Base-by-base conservation (phyloP, 2,113 vertebrate species). In the Microcebus jonahi region DNA sequence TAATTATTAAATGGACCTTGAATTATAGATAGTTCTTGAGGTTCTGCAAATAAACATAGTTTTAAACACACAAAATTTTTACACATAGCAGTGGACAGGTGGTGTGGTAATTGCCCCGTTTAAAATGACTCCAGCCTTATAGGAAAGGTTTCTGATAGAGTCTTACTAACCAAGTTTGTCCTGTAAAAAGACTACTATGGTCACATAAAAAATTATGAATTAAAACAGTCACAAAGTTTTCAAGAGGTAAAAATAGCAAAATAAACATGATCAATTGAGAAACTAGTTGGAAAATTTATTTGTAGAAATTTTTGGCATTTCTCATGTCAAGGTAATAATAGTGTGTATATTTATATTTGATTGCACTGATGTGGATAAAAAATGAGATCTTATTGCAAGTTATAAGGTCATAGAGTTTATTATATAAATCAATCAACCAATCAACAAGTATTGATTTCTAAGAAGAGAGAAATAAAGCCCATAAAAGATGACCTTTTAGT, bases 401-500 rank as follows among this genome's bases (percentile, higher is more conserved):
- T 95, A 89, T 93, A 97, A 96, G 97, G 95, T 96, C 95, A 94
- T 65, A 79, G 81, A 96, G 84, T 96, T 97, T 97, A 97, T 97
- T 94, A 96, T 83, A 97, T 81, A 94, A 98, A 97, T 97, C 95
- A 97, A 97, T 97, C 94, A 94, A 88, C 71, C 73, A 96, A 97
- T 97, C 94, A 97, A 94, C 65, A 80, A 95, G 36, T 92, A 97
- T 94, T 87, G 96, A 96, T 55, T 17, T 91, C 50, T 73, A 87
- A 86, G 36, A 84, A 42, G 77, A 92, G 79, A 92, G 88, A 88
- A 76, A 81, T 31, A 59, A 95, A 94, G 55, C 80, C 87, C 70
- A 97, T 91, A 87, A 92, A 97, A 97, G 57, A 93, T 97, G 97
- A 97, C 97, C 97, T 98, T 97, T 97, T 83, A 79, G 90, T 93